Conservation (phyloP, 2,888 invertebrate genomes). For the Ophion ellenae region DNA sequence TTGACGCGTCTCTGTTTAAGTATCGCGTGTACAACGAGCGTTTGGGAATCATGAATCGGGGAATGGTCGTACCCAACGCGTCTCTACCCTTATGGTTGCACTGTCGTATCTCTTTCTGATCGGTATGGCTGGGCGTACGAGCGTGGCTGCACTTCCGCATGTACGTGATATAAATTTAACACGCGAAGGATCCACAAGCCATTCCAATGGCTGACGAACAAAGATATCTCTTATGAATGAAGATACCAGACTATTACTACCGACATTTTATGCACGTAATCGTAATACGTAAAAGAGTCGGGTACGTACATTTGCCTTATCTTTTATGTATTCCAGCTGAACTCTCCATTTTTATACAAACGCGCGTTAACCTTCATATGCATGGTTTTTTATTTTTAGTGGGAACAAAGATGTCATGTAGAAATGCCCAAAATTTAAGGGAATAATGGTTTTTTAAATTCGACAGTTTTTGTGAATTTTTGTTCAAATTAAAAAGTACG, state of each 20-base stretch:
- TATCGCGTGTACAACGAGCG: neutral
- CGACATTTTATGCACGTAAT: neutral
- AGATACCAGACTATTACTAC: constrained; percentile 8
- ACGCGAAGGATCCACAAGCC: constrained; percentile 17
- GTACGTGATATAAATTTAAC: constrained; percentile 60
- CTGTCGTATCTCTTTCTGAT: constrained; percentile 15
- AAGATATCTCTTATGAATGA: constrained; percentile 43
- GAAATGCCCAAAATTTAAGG: too few relatives aligned
- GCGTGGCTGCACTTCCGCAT: constrained; percentile 9
- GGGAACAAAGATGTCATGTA: too few relatives aligned
- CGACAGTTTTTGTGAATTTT: too few relatives aligned
- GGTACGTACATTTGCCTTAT: neutral
- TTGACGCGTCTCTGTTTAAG: neutral
- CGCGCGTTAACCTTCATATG: neutral
- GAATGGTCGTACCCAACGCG: neutral
- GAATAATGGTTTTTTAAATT: too few relatives aligned
- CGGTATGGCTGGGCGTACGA: constrained; percentile 21
- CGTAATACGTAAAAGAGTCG: neutral
- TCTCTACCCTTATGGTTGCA: neutral
- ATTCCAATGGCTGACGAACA: constrained; percentile 25
- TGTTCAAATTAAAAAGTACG: too few relatives aligned
- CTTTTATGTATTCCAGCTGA: neutral
- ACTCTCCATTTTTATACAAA: neutral
- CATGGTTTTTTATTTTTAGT: neutral
- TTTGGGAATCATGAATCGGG: neutral